Percentiles rank a stretch among this genome's conserved stretches.
Evolutionary conservation across 2,113 vertebrate species (phyloP).

Genomic region (Xyliphius kryptos): DNA sequence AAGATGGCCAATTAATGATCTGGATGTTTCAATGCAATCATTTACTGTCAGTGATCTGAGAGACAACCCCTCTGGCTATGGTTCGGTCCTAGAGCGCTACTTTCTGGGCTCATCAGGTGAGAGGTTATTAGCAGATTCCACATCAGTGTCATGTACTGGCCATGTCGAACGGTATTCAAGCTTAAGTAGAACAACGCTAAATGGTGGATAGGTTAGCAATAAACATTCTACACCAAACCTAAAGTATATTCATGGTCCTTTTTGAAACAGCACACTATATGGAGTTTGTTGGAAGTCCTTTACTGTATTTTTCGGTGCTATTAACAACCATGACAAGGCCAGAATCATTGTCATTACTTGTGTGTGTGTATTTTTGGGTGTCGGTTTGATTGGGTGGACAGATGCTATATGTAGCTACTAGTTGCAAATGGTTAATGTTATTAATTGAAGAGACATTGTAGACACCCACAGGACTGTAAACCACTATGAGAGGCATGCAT

Average conservation of each 20-base stretch:
- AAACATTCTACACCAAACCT: no score
- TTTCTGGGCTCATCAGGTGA: slow-evolving; percentile 85
- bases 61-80: slow-evolving; percentile 65
- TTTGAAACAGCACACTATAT: background rate
- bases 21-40: slow-evolving; percentile 66
- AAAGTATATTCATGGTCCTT: background rate
- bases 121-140: background rate
- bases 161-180: background rate
- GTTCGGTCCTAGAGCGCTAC: slow-evolving; percentile 78
- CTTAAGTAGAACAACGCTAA: no score
- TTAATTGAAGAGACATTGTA: slow-evolving; percentile 42
- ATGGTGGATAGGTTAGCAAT: no score
- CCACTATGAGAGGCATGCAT: slow-evolving; percentile 42
- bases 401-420: slow-evolving; percentile 24
- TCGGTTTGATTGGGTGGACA: slow-evolving; percentile 48
- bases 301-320: slow-evolving; percentile 62
- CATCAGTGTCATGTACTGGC: background rate
- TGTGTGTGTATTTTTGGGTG: slow-evolving; percentile 57
- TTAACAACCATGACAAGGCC: slow-evolving; percentile 28
- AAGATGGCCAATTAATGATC: slow-evolving; percentile 76
- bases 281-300: slow-evolving; percentile 38
- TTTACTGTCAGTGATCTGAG: slow-evolving; percentile 67
- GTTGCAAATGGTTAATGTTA: slow-evolving; percentile 60
- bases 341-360: slow-evolving; percentile 53
- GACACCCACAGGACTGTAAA: slow-evolving; percentile 41